phyloP scores from a whole-genome alignment of 2,113 vertebrate genomes.

The Macaca nemestrina region DNA sequence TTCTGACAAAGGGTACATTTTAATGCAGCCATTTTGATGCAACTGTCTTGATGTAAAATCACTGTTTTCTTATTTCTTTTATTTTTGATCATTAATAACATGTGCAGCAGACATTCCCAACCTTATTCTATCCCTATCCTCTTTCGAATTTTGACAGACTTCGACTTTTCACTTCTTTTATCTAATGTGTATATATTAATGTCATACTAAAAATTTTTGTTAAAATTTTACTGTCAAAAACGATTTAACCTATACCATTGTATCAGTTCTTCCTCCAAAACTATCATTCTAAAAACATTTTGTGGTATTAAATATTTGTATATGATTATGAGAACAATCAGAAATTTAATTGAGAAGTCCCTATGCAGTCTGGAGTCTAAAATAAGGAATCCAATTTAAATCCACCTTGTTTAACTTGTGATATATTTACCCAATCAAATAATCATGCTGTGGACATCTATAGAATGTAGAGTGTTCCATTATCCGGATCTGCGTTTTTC shows the following conservation, averaged over 20 bases:
- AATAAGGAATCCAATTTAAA: neutral
- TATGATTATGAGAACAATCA: neutral
- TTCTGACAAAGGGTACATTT: constrained; percentile 22
- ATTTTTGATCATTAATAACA: constrained; percentile 9
- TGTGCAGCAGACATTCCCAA: constrained; percentile 16
- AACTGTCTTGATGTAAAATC: neutral
- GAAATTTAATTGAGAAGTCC: neutral
- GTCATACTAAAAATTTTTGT: neutral
- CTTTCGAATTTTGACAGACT: neutral
- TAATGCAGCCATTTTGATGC: constrained; percentile 43
- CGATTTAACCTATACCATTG: neutral
- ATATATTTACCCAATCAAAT: neutral
- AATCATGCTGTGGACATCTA: neutral
- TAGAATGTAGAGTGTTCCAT: neutral
- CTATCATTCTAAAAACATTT: neutral
- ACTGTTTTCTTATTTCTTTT: neutral
- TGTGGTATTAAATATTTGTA: constrained; percentile 4
- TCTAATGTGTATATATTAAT: neutral
- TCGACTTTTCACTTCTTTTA: neutral
- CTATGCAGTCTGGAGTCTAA: neutral
- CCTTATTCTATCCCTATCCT: neutral
- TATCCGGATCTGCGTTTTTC: neutral
- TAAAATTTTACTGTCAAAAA: neutral
- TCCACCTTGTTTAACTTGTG: neutral
- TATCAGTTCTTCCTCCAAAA: neutral